Evolutionary conservation across 2,113 vertebrate genomes (phyloP).

Genomic region (Amphiprion percula): DNA sequence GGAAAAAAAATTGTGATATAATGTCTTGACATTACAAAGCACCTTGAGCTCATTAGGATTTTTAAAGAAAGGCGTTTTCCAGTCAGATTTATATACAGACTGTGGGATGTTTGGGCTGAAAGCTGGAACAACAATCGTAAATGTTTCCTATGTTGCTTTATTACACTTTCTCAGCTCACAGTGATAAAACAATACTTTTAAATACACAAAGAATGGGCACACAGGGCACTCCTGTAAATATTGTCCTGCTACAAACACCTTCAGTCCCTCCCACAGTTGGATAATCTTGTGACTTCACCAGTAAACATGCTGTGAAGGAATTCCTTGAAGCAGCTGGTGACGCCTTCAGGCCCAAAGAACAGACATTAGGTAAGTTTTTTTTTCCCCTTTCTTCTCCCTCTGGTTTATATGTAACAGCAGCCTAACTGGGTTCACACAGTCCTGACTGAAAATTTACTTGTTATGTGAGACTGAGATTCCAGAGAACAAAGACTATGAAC

Average conservation of each 20-base stretch:
- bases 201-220: neutral
- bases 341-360: slow-evolving; percentile 13
- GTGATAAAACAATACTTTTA: neutral
- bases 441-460: slow-evolving; percentile 25
- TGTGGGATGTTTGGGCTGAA: neutral
- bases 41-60: neutral
- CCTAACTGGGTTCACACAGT: neutral
- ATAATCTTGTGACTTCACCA: slow-evolving; percentile 17
- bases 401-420: slow-evolving; percentile 22
- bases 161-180: neutral
- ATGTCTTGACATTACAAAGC: neutral
- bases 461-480: neutral
- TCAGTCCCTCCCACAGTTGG: neutral
- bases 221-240: neutral
- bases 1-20: neutral
- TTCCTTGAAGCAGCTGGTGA: slow-evolving; percentile 35
- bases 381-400: neutral
- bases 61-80: too few species aligned
- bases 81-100: neutral
- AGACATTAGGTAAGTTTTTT: slow-evolving; percentile 17
- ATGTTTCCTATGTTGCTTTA: neutral
- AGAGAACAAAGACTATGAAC: slow-evolving; percentile 8
- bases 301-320: slow-evolving; percentile 37
- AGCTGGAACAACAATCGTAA: neutral
- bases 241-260: neutral